Evolutionary conservation across 1,140 invertebrate species (phyloP).

Genomic region (Drosophila navojoa): DNA sequence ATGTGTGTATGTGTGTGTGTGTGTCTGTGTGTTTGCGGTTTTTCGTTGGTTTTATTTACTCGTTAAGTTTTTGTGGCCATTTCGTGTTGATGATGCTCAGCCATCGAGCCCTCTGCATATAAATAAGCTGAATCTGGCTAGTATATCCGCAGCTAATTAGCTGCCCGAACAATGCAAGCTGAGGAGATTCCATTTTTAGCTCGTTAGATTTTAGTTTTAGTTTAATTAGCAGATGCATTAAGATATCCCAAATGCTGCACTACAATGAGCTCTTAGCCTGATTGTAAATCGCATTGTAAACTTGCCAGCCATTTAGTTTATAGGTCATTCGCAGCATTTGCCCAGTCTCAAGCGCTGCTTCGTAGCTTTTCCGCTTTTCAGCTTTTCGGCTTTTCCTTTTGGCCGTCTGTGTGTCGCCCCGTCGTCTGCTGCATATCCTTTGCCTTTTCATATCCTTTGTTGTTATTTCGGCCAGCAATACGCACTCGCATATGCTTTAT

Average conservation of each 20-base stretch:
- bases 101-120: constrained; percentile 46
- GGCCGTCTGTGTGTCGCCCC: constrained; percentile 3
- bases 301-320: constrained; percentile 47
- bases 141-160: constrained; percentile 14
- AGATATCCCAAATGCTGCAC: constrained; percentile 22
- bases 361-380: background rate
- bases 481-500: constrained; percentile 68
- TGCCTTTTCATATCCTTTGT: constrained; percentile 50
- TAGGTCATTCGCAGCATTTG: constrained; percentile 20
- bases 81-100: constrained; percentile 31
- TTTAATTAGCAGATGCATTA: constrained; percentile 61
- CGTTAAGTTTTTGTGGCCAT: constrained; percentile 30
- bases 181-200: background rate
- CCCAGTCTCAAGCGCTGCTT: background rate
- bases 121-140: constrained; percentile 34
- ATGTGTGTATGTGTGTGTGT: background rate
- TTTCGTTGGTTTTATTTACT: constrained; percentile 29
- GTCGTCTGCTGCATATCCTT: constrained; percentile 27
- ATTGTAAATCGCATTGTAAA: constrained; percentile 47
- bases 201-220: constrained; percentile 35
- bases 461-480: constrained; percentile 37
- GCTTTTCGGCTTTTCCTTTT: constrained; percentile 12
- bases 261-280: constrained; percentile 32
- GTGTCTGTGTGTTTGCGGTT: background rate
- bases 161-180: background rate